Conservation (phyloP, 2,113 vertebrate genomes). For the Neodontobutis hainanensis region DNA sequence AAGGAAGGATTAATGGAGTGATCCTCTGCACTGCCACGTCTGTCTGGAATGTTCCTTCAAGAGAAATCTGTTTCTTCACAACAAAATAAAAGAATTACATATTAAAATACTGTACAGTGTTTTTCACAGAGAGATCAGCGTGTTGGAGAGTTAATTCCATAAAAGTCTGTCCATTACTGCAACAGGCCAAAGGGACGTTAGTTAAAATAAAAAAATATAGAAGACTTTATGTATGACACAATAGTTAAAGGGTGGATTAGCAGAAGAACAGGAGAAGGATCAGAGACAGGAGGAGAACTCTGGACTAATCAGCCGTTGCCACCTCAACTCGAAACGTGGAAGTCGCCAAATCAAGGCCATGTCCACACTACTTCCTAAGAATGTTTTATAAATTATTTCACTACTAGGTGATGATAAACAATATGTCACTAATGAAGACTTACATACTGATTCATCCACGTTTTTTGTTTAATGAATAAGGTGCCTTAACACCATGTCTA, state of each 20-base stretch:
- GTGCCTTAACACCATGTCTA: no score
- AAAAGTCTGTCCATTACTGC: conserved; percentile 19
- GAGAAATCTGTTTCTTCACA: conserved; percentile 58
- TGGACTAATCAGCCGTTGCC: no score
- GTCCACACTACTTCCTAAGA: no score
- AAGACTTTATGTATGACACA: conserved; percentile 29
- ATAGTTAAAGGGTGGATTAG: conserved; percentile 7
- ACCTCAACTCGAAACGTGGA: no score
- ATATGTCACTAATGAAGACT: no score
- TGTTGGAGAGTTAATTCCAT: no score
- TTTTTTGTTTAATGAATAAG: no score
- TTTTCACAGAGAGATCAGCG: conserved; percentile 18
- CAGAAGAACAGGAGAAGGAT: background rate
- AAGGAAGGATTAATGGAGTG: conserved; percentile 18
- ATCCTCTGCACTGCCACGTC: conserved; percentile 28
- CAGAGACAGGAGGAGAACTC: background rate
- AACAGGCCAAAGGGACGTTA: background rate
- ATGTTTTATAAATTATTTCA: no score
- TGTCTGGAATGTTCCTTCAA: conserved; percentile 59
- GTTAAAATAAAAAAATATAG: conserved; percentile 63
- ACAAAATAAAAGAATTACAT: conserved; percentile 55
- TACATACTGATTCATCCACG: no score
- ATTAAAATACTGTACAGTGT: conserved; percentile 70
- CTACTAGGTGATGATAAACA: no score
- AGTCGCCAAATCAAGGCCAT: no score